A percentile compares a stretch with the other conserved stretches of the same genome.
These are phyloP conservation scores for Phasianus colchicus DNA, from an alignment of 2,113 vertebrate species.

Conservation along the genomic window DNA sequence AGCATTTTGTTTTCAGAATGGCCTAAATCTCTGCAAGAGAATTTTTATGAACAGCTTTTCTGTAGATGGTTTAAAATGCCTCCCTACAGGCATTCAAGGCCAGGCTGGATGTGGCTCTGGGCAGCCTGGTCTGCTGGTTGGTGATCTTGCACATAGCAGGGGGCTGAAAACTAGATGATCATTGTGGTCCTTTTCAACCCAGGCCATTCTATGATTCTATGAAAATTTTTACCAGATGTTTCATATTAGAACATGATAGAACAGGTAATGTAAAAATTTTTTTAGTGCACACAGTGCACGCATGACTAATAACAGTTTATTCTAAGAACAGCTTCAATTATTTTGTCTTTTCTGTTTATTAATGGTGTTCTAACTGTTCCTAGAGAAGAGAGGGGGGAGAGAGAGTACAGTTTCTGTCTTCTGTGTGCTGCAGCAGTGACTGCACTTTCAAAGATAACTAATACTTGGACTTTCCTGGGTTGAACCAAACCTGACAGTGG, in stretches of 20 bases:
- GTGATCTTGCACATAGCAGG: too few species aligned
- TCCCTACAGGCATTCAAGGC: too few species aligned
- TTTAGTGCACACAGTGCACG: not conserved
- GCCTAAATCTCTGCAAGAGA: not conserved
- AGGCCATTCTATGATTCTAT: too few species aligned
- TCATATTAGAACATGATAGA: not conserved
- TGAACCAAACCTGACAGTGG: not conserved
- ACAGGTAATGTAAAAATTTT: not conserved
- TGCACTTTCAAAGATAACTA: not conserved
- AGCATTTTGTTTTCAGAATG: accelerated
- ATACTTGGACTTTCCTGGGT: not conserved
- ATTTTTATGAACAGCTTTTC: not conserved
- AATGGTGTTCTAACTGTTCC: not conserved
- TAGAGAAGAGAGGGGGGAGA: not conserved
- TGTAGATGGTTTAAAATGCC: not conserved
- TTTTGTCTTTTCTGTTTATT: not conserved
- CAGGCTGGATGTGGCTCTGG: too few species aligned
- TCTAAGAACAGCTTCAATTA: not conserved
- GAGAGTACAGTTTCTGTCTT: accelerated
- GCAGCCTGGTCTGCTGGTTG: too few species aligned
- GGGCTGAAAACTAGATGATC: too few species aligned
- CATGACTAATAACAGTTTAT: not conserved
- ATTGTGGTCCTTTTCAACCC: too few species aligned
- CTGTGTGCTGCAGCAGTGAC: not conserved
- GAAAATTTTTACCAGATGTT: not conserved